Base-by-base conservation (phyloP, 2,888 invertebrate genomes). In the Heteromyza rotundicornis region DNA sequence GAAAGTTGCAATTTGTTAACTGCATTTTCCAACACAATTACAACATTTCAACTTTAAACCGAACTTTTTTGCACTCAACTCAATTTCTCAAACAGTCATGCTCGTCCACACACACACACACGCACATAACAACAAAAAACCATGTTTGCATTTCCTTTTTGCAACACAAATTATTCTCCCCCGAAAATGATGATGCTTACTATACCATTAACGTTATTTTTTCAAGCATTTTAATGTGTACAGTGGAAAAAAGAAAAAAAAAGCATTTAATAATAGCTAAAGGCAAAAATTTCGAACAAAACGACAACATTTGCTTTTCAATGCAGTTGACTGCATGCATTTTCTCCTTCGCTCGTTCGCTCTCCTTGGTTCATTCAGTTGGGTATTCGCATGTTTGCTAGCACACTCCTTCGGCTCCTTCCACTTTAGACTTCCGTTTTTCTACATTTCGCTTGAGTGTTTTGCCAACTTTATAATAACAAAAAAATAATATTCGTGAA, bases 401-500 rank as follows among this genome's bases (percentile, higher is more conserved):
- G 32, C 7, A 32, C 32, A 32, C 32, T 5, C 32, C 40, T 40
- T n/a, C n/a, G n/a, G n/a, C n/a, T n/a, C n/a, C n/a, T n/a, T n/a
- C n/a, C 40, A n/a, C n/a, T n/a, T n/a, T n/a, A n/a, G n/a, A n/a
- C n/a, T n/a, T n/a, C n/a, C n/a, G n/a, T n/a, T n/a, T n/a, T 40
- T 40, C n/a, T 40, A n/a, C 40, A 40, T 40, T 19, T 19, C 17
- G 47, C 47, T 47, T 47, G 47, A 47, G 47, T 17, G 20, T 47
- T 47, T 47, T 20, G 47, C 47, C 47, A 47, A 47, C 47, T 47
- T 47, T 19, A 47, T 47, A 47, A 47, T 47, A 47, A n/a, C 40
- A n/a, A 2, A 40, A 40, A 40, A 3, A 40, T 10, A 40, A 40
- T 40, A 40, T n/a, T 40, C 40, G 40, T 40, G 14, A 40, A 40